phyloP scores from a whole-genome alignment of 2,113 vertebrate species.

The Oophaga pumilio region DNA sequence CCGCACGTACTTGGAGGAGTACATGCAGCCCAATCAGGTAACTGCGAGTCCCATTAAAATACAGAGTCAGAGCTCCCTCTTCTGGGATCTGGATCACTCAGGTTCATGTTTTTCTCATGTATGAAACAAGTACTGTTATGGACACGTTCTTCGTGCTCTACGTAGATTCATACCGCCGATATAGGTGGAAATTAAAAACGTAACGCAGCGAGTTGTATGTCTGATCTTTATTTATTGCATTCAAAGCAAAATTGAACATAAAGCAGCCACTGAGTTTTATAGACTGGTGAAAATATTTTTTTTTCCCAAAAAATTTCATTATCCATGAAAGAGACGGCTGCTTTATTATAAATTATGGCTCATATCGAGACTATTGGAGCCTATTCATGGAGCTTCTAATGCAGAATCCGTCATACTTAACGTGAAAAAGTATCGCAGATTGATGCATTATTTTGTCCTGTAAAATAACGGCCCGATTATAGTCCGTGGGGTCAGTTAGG shows the following conservation, averaged over 20 bases:
- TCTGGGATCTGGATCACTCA: slow-evolving; percentile 62
- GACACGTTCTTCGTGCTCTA: neutral
- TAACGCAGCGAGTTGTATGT: neutral
- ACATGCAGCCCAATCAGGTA: slow-evolving; percentile 83
- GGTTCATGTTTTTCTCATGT: neutral
- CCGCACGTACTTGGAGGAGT: slow-evolving; percentile 80
- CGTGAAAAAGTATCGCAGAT: too few relatives aligned
- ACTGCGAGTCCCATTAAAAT: slow-evolving; percentile 14
- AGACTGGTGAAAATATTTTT: neutral
- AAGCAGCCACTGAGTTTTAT: neutral
- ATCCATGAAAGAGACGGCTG: neutral
- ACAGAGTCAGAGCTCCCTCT: slow-evolving; percentile 76
- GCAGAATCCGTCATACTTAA: too few relatives aligned
- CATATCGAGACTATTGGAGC: too few relatives aligned
- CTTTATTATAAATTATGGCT: neutral
- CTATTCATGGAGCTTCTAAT: too few relatives aligned
- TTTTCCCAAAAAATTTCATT: neutral
- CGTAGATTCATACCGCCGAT: neutral
- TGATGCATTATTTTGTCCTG: too few relatives aligned
- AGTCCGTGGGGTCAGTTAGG: too few relatives aligned
- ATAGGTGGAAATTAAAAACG: neutral
- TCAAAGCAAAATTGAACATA: neutral
- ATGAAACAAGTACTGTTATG: neutral
- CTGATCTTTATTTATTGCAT: neutral
- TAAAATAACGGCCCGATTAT: too few relatives aligned